phyloP scores from a whole-genome alignment of 2,888 invertebrate genomes.

The Ecliptopera silaceata region DNA sequence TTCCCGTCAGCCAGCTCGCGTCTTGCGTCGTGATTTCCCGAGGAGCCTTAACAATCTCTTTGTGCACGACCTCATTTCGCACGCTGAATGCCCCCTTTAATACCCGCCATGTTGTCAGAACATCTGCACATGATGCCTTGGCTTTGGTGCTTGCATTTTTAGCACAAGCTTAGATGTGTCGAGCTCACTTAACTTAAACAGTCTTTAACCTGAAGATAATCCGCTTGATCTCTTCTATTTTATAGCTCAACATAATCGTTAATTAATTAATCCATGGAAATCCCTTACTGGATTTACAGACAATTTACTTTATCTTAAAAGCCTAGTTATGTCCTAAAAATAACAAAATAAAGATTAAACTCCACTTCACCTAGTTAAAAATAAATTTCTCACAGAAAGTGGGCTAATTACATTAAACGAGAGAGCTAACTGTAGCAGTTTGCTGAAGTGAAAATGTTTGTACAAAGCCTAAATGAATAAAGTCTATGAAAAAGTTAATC shows the following conservation, averaged over 20 bases:
- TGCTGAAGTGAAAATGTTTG: conserved; percentile 28
- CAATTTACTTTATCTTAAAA: not conserved
- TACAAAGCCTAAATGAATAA: conserved; percentile 37
- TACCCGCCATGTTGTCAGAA: conserved; percentile 52
- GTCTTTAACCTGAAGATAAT: not conserved
- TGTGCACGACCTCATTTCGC: conserved; percentile 70
- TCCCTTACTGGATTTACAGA: not conserved
- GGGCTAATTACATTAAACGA: conserved; percentile 41
- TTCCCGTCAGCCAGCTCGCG: conserved; percentile 24
- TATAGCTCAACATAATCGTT: not conserved
- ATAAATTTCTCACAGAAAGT: conserved; percentile 27
- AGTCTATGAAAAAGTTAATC: conserved; percentile 37
- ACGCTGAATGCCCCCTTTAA: conserved; percentile 59
- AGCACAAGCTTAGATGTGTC: not conserved
- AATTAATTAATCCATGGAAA: not conserved
- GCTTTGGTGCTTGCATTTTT: conserved; percentile 32
- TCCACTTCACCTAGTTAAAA: conserved; percentile 3
- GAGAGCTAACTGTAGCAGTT: conserved; percentile 40
- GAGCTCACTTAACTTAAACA: not conserved
- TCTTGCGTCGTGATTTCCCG: conserved; percentile 60
- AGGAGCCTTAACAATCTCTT: conserved; percentile 69
- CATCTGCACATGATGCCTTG: conserved; percentile 47
- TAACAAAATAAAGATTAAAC: not conserved
- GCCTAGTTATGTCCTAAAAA: not conserved
- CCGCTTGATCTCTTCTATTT: not conserved